These are phyloP conservation scores for Copsychus sechellarum DNA, from an alignment of 2,113 vertebrate species.

Conservation along the genomic window DNA sequence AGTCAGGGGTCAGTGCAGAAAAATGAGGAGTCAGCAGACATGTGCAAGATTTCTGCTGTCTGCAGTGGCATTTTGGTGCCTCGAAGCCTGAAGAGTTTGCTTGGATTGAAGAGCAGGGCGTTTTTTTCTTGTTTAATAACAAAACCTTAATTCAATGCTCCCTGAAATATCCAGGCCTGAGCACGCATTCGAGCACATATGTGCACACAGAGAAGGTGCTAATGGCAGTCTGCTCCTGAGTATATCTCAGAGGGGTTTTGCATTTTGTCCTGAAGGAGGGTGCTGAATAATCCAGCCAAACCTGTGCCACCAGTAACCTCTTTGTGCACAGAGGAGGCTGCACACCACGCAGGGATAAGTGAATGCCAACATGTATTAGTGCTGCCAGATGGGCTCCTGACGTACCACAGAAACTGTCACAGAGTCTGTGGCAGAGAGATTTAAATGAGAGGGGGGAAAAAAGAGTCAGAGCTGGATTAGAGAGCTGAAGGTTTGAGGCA, in stretches of 20 bases:
- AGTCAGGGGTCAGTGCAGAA: not conserved
- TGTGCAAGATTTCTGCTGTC: not conserved
- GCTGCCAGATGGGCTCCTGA: not conserved
- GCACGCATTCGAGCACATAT: not conserved
- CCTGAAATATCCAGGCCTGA: not conserved
- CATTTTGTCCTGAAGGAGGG: not conserved
- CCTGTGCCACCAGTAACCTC: not conserved
- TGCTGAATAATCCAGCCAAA: not conserved
- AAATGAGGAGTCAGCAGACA: not conserved
- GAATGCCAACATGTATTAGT: not conserved
- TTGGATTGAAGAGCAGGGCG: not conserved
- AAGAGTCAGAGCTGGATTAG: not conserved
- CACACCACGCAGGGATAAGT: not conserved
- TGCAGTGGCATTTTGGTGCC: not conserved
- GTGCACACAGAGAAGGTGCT: not conserved
- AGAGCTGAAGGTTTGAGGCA: not conserved
- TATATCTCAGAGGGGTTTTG: not conserved
- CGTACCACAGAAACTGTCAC: not conserved
- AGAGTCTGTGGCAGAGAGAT: not conserved
- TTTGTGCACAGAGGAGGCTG: not conserved
- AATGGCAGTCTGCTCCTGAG: not conserved
- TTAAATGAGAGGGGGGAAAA: not conserved
- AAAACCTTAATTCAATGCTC: not conserved
- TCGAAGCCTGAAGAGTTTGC: not conserved
- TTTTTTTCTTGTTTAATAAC: not conserved